phyloP scores from a whole-genome alignment of 2,797 vertebrate genomes.

The Adelosebastes latens region DNA sequence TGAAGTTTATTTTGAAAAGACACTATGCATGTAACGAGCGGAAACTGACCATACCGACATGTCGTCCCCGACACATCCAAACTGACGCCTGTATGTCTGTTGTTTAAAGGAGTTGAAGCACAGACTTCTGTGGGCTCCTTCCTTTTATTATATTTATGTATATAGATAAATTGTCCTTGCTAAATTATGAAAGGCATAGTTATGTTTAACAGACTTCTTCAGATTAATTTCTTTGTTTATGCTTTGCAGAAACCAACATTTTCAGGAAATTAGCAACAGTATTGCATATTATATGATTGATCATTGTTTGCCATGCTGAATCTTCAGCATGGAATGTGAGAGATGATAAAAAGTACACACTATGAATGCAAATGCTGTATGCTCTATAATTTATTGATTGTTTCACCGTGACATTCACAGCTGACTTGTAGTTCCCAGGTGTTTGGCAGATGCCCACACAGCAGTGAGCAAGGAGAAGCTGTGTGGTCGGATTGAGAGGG shows the following conservation, averaged over 20 bases:
- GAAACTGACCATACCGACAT: too few relatives aligned
- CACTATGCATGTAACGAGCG: too few relatives aligned
- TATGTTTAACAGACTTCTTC: too few relatives aligned
- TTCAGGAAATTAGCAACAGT: background rate
- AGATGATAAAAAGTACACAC: background rate
- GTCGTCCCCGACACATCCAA: background rate
- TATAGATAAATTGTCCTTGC: too few relatives aligned
- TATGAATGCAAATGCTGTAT: background rate
- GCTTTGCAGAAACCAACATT: background rate
- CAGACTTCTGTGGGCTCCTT: background rate
- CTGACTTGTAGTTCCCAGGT: slow-evolving; percentile 31
- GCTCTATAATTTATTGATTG: slow-evolving; percentile 23
- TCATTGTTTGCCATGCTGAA: background rate
- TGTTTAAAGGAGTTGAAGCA: background rate
- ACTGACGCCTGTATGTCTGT: background rate
- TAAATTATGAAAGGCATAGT: too few relatives aligned
- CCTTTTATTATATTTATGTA: background rate
- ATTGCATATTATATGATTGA: background rate
- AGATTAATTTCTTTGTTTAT: background rate
- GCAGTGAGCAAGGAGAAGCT: slow-evolving; percentile 40
- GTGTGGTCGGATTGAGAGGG: background rate
- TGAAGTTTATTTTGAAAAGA: too few relatives aligned
- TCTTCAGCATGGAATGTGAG: background rate
- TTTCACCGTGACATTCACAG: slow-evolving; percentile 32
- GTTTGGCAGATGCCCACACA: slow-evolving; percentile 52